Evolutionary conservation across 2,113 vertebrate species (phyloP), one percentile per base, ranked within the genome.

Genomic region (Podocnemis expansa): DNA sequence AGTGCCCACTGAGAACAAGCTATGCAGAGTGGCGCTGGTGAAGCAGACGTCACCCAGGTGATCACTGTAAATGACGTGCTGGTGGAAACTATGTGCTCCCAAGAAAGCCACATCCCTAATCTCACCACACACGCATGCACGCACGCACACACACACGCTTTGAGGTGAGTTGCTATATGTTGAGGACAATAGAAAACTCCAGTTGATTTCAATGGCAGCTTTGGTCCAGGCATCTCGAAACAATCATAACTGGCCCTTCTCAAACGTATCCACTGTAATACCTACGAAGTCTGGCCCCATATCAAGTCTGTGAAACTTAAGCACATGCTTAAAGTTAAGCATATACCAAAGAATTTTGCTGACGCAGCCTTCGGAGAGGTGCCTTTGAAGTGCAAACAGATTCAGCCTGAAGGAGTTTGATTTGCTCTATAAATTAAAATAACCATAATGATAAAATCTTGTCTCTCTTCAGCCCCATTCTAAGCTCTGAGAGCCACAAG

Each of bases 41-140:
- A 81, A 92, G 89, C 4, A 80, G 81, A n/a, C 79, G 82, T 51
- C 54, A 16, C 87, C 41, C 41, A 43, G 84, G 10, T 31, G 2
- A 56, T 24, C 90, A 51, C 67, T 52, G 0, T 3, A 76, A 82
- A 85, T 94, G 78, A 87, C 93, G 91, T 93, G 92, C 75, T 83
- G 91, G 9, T 73, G 80, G 70, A 67, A 78, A 85, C 92, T 95
- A 90, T 84, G 22, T 0, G 0, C 87, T 94, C 89, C 27, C 90
- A 89, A 91, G 79, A 95, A 93, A 97, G 60, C 95, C 93, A 95
- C 95, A 96, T 96, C 94, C 95, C 93, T n/a, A n/a, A n/a, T n/a
- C n/a, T n/a, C n/a, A n/a, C n/a, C n/a, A n/a, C n/a, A n/a, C n/a
- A n/a, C n/a, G n/a, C n/a, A n/a, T n/a, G n/a, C n/a, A n/a, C n/a